phyloP scores from a whole-genome alignment of 2,888 invertebrate species.

The Tiliacea aurago region DNA sequence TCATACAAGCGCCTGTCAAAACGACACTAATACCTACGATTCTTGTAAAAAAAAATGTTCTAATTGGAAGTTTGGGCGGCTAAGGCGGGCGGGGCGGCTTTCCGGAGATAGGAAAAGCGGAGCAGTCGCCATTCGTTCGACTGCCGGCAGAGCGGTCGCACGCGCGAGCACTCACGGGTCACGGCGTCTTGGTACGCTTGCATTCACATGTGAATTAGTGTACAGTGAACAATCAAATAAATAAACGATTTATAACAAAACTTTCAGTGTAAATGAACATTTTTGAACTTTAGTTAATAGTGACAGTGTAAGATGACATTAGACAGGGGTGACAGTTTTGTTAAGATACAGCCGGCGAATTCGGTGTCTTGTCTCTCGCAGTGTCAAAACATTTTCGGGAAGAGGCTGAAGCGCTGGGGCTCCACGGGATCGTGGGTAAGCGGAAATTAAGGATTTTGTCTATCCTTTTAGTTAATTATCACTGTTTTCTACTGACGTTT shows the following conservation, averaged over 20 bases:
- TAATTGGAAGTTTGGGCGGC: conserved; percentile 79
- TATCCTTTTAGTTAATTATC: neutral
- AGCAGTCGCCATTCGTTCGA: conserved; percentile 75
- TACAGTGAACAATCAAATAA: conserved; percentile 46
- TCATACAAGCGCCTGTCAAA: conserved; percentile 64
- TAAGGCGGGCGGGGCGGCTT: conserved; percentile 80
- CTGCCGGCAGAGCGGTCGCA: conserved; percentile 77
- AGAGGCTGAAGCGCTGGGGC: conserved; percentile 93
- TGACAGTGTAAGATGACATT: conserved; percentile 85
- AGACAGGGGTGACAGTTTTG: conserved; percentile 87
- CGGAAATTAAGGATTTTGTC: neutral
- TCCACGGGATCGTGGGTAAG: conserved; percentile 94
- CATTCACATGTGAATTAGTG: conserved; percentile 52
- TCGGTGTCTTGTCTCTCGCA: conserved; percentile 89
- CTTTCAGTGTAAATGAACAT: conserved; percentile 50
- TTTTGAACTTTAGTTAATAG: conserved; percentile 43
- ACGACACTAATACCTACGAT: conserved; percentile 76
- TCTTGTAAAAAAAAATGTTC: conserved; percentile 75
- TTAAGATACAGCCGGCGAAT: conserved; percentile 88
- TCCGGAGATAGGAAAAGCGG: conserved; percentile 79
- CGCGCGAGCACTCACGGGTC: conserved; percentile 65
- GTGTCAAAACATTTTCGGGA: conserved; percentile 92
- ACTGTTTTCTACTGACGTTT: neutral
- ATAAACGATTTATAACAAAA: conserved; percentile 37
- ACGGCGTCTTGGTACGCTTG: conserved; percentile 35